Evolutionary conservation across 2,113 vertebrate genomes (phyloP).

Genomic region (Tychaedon coryphoeus): DNA sequence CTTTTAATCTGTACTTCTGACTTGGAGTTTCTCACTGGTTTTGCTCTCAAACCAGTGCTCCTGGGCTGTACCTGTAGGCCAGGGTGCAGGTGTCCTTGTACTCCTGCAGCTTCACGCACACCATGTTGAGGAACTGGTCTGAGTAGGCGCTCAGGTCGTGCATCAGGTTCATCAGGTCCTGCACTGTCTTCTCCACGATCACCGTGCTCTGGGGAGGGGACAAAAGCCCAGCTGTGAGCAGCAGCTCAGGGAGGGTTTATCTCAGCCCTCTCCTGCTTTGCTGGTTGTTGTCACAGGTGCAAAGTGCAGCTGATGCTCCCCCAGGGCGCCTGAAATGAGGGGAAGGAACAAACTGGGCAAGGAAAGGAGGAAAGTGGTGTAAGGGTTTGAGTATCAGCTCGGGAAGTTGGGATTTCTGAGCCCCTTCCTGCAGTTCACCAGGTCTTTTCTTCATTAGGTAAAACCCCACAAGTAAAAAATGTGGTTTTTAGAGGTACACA

Average conservation of each 20-base stretch:
- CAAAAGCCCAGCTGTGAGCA: not conserved
- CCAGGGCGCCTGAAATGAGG: fast-evolving
- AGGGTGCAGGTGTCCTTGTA: conserved; percentile 93
- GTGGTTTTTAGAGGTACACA: not conserved
- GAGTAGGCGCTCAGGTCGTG: conserved; percentile 94
- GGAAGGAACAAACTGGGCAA: not conserved
- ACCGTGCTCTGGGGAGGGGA: conserved; percentile 85
- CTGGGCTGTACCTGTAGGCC: conserved; percentile 85
- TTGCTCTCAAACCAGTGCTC: too few species aligned
- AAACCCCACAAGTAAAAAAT: not conserved
- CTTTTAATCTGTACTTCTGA: too few species aligned
- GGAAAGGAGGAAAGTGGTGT: not conserved
- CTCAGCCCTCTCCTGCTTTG: not conserved
- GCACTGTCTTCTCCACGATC: conserved; percentile 96
- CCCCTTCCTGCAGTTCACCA: fast-evolving
- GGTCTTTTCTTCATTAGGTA: not conserved
- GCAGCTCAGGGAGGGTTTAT: fast-evolving
- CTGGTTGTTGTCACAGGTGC: not conserved
- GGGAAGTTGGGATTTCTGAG: not conserved
- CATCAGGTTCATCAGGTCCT: conserved; percentile 96
- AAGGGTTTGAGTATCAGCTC: not conserved
- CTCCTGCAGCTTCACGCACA: conserved; percentile 96
- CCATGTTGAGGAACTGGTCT: conserved; percentile 98
- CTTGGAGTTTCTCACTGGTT: too few species aligned
- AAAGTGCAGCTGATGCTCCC: not conserved